Base-by-base conservation (phyloP, 2,113 vertebrate species). In the Mesocricetus auratus region DNA sequence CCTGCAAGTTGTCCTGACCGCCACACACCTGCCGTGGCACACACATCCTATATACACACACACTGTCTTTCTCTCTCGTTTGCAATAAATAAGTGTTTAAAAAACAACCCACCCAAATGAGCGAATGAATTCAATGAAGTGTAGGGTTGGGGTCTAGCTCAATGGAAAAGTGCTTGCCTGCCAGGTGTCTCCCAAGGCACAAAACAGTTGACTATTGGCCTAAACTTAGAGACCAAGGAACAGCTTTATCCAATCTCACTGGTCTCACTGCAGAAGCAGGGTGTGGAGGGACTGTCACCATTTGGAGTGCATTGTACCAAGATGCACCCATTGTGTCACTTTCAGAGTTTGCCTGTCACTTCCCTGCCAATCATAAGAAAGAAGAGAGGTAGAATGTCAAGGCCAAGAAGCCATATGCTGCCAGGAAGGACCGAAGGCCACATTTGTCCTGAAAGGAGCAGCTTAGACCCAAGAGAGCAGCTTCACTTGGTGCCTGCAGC, bases 401-500 rank as follows among this genome's bases (percentile, higher is more conserved):
- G 85, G 33, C 36, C 17, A n/a, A 39, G 53, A 39, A 79, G 33
- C 39, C 1, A 36, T 3, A 2, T 12, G 62, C 42, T 45, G 19
- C 42, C 42, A 36, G 9, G 17, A 22, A 0, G 0, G 60, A 29
- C 9, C 10, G 26, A 64, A 33, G 11, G 9, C 13, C 42, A 22
- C 62, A 7, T 1, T 16, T 1, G 0, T 22, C 10, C 31, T 86
- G 39, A 29, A 50, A 42, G 42, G 60, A 33, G 29, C 26, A 86
- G 60, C 45, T 31, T 24, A 36, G 64, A 36, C 64, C 62, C 64
- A 47, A 36, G 83, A 68, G 42, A 50, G 85, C 64, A 68, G 64
- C 85, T 24, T 13, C 0, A 10, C 24, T 13, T 0, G 17, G 11
- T 1, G 85, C 33, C 31, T 86, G 45, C 1, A 36, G 11, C 45